Conservation (phyloP, 2,113 vertebrate species). For the Pavo muticus region DNA sequence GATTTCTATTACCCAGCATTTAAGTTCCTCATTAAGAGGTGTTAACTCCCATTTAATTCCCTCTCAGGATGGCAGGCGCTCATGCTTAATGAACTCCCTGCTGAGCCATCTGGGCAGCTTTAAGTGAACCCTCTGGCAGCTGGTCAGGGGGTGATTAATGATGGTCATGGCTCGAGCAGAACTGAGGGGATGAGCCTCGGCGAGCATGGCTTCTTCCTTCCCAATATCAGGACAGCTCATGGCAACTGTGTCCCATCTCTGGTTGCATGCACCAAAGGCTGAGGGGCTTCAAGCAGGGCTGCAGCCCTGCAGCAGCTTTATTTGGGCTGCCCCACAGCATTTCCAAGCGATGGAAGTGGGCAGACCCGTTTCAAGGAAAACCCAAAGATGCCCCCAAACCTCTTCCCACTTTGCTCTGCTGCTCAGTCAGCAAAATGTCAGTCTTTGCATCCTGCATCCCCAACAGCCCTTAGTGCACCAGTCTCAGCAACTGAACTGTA, state of each 20-base stretch:
- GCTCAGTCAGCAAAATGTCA: not conserved
- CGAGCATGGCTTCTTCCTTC: not conserved
- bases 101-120: not conserved
- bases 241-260: rapidly evolving
- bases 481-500: not conserved
- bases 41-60: slow-evolving; percentile 50
- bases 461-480: not conserved
- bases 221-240: rapidly evolving
- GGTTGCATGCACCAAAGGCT: rapidly evolving
- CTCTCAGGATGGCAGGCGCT: not conserved
- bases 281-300: not conserved
- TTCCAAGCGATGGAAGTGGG: not conserved
- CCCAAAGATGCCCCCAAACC: not conserved
- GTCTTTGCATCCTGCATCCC: not conserved
- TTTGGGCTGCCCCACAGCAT: not conserved
- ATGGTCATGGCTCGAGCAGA: not conserved
- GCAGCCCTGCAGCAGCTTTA: not conserved
- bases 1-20: not conserved
- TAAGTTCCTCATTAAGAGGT: slow-evolving; percentile 1
- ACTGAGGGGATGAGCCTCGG: not conserved
- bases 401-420: not conserved
- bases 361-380: not conserved
- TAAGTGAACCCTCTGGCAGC: slow-evolving; percentile 14
- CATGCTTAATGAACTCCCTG: slow-evolving; percentile 23
- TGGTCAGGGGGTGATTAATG: slow-evolving; percentile 12